Evolutionary conservation across 2,113 vertebrate genomes (phyloP).

Genomic region (Cebidichthys violaceus): DNA sequence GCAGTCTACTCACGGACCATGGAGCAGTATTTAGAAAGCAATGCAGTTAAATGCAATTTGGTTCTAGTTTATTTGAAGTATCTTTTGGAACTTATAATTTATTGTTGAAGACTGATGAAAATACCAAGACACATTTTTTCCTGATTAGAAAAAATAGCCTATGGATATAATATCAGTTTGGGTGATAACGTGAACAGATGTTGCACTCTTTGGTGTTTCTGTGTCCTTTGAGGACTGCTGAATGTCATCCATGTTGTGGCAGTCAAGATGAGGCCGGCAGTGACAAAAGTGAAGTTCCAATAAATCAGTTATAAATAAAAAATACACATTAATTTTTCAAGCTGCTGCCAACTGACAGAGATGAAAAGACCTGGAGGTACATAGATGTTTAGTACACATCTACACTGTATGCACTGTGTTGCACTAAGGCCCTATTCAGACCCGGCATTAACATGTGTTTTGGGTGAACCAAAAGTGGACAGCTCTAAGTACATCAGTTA

Average conservation of each 20-base stretch:
- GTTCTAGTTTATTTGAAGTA: not conserved
- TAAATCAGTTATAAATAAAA: conserved; percentile 17
- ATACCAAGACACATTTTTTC: not conserved
- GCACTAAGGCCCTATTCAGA: not conserved
- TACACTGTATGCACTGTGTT: not conserved
- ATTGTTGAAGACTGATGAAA: not conserved
- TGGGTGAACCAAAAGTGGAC: not conserved
- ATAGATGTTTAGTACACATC: not conserved
- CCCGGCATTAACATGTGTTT: not conserved
- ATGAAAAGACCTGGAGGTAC: not conserved
- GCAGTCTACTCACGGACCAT: not conserved
- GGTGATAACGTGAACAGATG: not conserved
- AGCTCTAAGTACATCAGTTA: not conserved
- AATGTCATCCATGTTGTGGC: conserved; percentile 7
- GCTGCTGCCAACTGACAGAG: not conserved
- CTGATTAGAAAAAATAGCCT: not conserved
- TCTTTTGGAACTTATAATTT: not conserved
- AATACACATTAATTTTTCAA: conserved; percentile 6
- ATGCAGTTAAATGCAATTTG: not conserved
- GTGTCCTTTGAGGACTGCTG: not conserved
- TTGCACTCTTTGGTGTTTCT: conserved; percentile 5
- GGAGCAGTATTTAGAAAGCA: not conserved
- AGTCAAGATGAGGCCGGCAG: not conserved
- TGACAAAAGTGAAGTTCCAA: conserved; percentile 7
- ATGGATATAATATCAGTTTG: not conserved